Evolutionary conservation across 1,140 invertebrate genomes (phyloP).

Genomic region (Zaprionus africanus): DNA sequence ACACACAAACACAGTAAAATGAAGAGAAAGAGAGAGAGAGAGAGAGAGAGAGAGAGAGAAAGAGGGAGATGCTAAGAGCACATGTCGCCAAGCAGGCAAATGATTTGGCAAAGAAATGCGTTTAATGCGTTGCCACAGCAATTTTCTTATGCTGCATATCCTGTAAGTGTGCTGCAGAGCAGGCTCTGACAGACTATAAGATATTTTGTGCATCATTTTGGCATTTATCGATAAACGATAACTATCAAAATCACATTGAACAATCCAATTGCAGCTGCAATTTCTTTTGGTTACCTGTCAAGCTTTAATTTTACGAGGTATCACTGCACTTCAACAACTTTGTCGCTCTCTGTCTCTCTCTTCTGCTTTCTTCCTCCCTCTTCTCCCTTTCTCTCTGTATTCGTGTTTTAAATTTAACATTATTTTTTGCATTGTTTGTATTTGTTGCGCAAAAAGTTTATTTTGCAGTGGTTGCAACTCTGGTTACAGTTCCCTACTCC

Average conservation of each 20-base stretch:
- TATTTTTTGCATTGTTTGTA: constrained; percentile 55
- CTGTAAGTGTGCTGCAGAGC: background rate
- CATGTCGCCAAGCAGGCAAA: constrained; percentile 54
- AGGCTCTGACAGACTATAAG: background rate
- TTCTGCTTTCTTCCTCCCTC: background rate
- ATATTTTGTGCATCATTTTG: too few relatives aligned
- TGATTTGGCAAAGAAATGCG: constrained; percentile 62
- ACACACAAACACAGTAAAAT: background rate
- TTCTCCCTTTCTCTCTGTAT: background rate
- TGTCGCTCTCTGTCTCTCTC: background rate
- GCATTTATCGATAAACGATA: background rate
- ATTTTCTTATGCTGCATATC: background rate
- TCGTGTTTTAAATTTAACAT: constrained; percentile 30
- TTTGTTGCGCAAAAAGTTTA: constrained; percentile 31
- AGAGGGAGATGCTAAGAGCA: constrained; percentile 19
- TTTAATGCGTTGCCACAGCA: constrained; percentile 39
- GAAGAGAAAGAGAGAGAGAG: background rate
- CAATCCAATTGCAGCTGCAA: too few relatives aligned
- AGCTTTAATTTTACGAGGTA: background rate
- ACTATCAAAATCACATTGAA: background rate
- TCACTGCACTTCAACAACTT: background rate
- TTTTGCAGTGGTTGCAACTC: background rate
- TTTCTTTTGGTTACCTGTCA: too few relatives aligned
- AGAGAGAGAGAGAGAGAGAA: background rate
- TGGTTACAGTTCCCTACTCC: background rate